Evolutionary conservation across 1,140 invertebrate genomes (phyloP), one percentile per base, ranked within the genome.

Genomic region (Ephestia elutella): DNA sequence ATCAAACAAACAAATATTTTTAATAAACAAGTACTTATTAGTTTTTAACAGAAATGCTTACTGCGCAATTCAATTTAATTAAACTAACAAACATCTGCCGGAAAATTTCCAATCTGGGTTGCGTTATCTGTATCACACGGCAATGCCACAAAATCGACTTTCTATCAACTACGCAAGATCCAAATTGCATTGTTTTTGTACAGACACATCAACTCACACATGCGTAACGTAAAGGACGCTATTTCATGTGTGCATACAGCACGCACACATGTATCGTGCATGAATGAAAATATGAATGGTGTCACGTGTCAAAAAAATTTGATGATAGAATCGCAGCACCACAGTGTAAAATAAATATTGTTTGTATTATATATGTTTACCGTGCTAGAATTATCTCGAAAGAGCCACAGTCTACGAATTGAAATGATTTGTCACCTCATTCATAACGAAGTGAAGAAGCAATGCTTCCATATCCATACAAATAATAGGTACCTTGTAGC

Each of bases 1-100:
- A n/a, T n/a, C n/a, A n/a, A n/a, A n/a, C n/a, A n/a, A n/a, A n/a
- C n/a, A n/a, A 7, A 7, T 25, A 25, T 25, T 25, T 2, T 7
- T 25, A 25, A 25, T 7, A 25, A 25, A 25, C 11, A 32, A 32
- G 9, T 32, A 32, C 9, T 32, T 32, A n/a, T 32, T 32, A 32
- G 30, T 1, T 32, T 32, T 32, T 1, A 32, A 11, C 15, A 44
- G 13, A 44, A 44, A 44, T 44, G 38, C 38, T 44, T 44, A 44
- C 38, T 44, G 38, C 38, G 38, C 38, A 44, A 44, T 44, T 44
- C 2, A 15, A n/a, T n/a, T n/a, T n/a, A n/a, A n/a, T n/a, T n/a
- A 35, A 35, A 35, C 32, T 5, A 44, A 44, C 38, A 44, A 44
- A 44, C 38, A 44, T 44, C 38, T 44, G 38, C 38, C 38, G 38